These are phyloP conservation scores for Apamea epomidion DNA, from an alignment of 2,888 invertebrate species.

Conservation along the genomic window DNA sequence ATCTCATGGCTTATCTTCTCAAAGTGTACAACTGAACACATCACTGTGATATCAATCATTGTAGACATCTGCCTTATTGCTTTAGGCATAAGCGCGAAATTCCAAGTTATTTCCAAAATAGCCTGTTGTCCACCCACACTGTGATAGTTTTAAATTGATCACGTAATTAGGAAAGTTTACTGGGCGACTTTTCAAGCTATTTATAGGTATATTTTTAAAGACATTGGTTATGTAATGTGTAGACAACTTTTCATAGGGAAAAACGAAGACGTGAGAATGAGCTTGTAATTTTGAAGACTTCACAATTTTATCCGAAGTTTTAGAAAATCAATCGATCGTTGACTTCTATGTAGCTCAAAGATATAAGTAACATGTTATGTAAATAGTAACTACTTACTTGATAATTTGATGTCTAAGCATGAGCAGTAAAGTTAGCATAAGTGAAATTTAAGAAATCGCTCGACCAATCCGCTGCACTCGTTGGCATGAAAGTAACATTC, in stretches of 20 bases:
- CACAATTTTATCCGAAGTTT: background rate
- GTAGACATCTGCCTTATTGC: background rate
- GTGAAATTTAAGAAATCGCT: slow-evolving; percentile 47
- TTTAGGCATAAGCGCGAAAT: background rate
- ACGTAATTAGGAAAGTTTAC: slow-evolving; percentile 40
- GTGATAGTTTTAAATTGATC: slow-evolving; percentile 56
- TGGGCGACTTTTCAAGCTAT: slow-evolving; percentile 25
- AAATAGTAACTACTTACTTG: background rate
- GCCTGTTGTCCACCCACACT: slow-evolving; percentile 7
- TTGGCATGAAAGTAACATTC: slow-evolving; percentile 33
- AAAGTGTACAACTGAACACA: slow-evolving; percentile 14
- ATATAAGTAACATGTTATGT: slow-evolving; percentile 8
- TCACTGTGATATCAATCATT: slow-evolving; percentile 9
- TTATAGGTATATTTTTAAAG: slow-evolving; percentile 25
- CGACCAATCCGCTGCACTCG: background rate
- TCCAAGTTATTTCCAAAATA: background rate
- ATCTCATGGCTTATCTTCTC: slow-evolving; percentile 46
- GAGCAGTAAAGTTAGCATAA: slow-evolving; percentile 31
- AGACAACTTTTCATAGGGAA: background rate
- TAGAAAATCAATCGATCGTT: background rate
- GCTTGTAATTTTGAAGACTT: background rate
- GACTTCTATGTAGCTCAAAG: background rate
- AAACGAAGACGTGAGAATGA: background rate
- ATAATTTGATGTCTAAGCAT: slow-evolving; percentile 13
- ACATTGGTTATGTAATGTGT: slow-evolving; percentile 28